Evolutionary conservation across 2,888 invertebrate species (phyloP), one percentile per base, ranked within the genome.

Genomic region (Drosophila mimica): DNA sequence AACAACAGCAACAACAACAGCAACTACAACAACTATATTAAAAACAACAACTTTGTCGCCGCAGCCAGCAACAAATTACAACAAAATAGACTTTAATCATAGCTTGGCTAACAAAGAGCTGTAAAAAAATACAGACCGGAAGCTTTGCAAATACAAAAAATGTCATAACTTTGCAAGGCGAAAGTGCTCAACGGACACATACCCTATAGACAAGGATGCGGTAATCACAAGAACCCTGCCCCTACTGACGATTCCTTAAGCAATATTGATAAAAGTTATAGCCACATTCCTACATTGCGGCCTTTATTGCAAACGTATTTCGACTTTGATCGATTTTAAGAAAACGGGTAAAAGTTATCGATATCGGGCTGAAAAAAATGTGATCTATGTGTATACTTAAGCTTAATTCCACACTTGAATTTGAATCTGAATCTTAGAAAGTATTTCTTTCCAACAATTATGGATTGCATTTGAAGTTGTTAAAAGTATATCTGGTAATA

Each of bases 31-130:
- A 46, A 15, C 46, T 25, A 25, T 46, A 46, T 25, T 46, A 46
- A 46, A 46, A 28, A n/a, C 46, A 56, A 62, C 66, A 57, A 63
- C 52, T 52, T 60, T 57, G 51, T 40, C 60, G 38, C 28, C 65
- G 20, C 59, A 62, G 61, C 71, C 73, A 84, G 70, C 69, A 73
- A 66, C 81, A 84, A 88, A 88, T 85, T 85, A 83, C 49, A 69
- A 76, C 75, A 71, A 88, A 85, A 80, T 86, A 70, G 86, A 86
- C 88, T 85, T 85, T 85, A 85, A 85, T 85, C 88, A 85, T 75
- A 62, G 67, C 76, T 76, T 67, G 57, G 80, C 72, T 78, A 83
- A 88, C 88, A 88, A 73, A 80, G 59, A 49, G 62, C 64, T 49
- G 58, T 59, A 36, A 34, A 57, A 51, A 48, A n/a, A 46, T 17